Evolutionary conservation across 2,888 invertebrate genomes (phyloP), one percentile per base, ranked within the genome.

Genomic region (Scaptomyza reducta): DNA sequence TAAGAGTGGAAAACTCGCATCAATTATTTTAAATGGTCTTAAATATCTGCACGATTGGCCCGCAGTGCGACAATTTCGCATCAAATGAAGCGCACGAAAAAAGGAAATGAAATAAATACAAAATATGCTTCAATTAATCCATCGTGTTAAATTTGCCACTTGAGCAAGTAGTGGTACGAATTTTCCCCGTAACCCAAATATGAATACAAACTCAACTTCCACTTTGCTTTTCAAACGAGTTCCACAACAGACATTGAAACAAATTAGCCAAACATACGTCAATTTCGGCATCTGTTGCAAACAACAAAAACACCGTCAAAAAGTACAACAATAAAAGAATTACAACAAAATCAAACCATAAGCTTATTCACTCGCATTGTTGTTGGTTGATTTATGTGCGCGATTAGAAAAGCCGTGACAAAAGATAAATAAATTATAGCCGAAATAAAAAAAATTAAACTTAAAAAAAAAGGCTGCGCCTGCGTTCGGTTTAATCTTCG

Each of bases 11-110:
- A 81, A 83, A 74, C 70, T 74, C 69, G 70, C 84, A 66, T 84
- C 75, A 79, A 87, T 84, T 84, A 88, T 77, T 74, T 73, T 54
- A 77, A 86, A 79, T 74, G 72, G 60, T 65, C 66, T 42, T 54
- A 70, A 71, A 74, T 69, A 69, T 62, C 62, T 68, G 42, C 71
- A 69, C 59, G 64, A 38, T 72, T 47, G 63, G 33, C 67, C 55
- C 55, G 31, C 60, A 59, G 71, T 79, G 66, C 77, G 54, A 67
- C 57, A 65, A 60, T 63, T 79, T 59, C 35, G 44, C 61, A 50
- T 49, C 55, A 35, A 60, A 47, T 66, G 59, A 65, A 50, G 45
- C 16, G 59, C 40, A 33, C 6, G 14, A 41, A 56, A 64, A 3
- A 16, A 40, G 16, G 3, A 16, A 40, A 16, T 16, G 10, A 40